Base-by-base conservation (phyloP, 2,797 vertebrate genomes). In the Propithecus perrieri region DNA sequence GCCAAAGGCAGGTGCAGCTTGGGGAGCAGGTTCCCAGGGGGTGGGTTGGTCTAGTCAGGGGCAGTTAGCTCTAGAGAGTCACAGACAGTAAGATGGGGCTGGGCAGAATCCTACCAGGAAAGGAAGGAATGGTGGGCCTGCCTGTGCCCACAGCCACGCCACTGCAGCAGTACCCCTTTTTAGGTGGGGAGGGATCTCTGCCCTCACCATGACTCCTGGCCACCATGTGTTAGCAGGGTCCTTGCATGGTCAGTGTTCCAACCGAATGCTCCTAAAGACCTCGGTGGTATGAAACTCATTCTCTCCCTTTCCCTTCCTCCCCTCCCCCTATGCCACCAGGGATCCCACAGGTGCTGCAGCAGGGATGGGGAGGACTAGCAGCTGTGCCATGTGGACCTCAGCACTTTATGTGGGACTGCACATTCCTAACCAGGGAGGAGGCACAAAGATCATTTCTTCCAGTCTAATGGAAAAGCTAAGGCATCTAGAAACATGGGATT, bases 281-380 rank as follows among this genome's bases (percentile, higher is more conserved):
- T 55, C 6, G 1, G 67, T 18, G 43, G 0, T 33, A 78, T 71
- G 13, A 78, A 88, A 41, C 15, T 72, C 9, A 17, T 57, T 50
- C n/a, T 76, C 15, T 65, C 18, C 17, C n/a, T 76, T 69, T 53
- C 18, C 30, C 71, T 50, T 38, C 20, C 5, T 20, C 30, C 55
- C 11, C 2, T 38, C 5, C 3, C 0, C 46, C 35, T 2, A 2
- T 20, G 20, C 22, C 7, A 14, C 24, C 69, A 53, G 28, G 12
- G 30, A 46, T 41, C n/a, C 41, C 26, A 41, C 13, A 22, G 76
- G 12, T 20, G 28, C 30, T 78, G 5, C 33, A n/a, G 38, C 76
- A 48, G 26, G 7, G 17, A 8, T 0, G 8, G 3, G 9, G 22
- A 41, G 15, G 4, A 86, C 41, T 9, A 76, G 50, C 57, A 53